Base-by-base conservation (phyloP, 2,113 vertebrate genomes). In the Clarias macrocephalus region DNA sequence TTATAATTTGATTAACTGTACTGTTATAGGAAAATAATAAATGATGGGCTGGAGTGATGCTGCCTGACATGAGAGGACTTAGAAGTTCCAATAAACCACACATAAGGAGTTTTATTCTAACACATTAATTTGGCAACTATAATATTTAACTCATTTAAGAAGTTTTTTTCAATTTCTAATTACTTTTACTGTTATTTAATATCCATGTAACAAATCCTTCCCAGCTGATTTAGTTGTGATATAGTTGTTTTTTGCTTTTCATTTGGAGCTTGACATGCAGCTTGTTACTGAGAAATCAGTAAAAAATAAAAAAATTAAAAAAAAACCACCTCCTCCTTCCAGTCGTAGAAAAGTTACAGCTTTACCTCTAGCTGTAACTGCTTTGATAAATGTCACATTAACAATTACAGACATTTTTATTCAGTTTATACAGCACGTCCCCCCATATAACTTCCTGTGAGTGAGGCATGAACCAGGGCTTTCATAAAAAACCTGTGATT, bases 321-420 rank as follows among this genome's bases (percentile, higher is more conserved):
- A 48, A 42, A 42, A 48, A 48, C 6, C 42, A 48, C 16, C 33
- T 21, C 37, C n/a, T 52, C 23, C 75, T 54, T 77, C 75, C 25
- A 1, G 23, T 79, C 0, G 15, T 18, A 25, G 48, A 23, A 28
- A 18, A 28, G 75, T 79, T 79, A n/a, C 25, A 56, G n/a, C 25
- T 72, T 72, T 72, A 72, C 30, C 18, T 77, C 16, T 77, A 9
- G 48, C 19, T 52, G 19, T 75, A 54, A 13, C 73, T n/a, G 25
- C 48, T 77, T n/a, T 13, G 48, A 54, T 16, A 77, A 77, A 77
- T 56, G 52, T 77, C 75, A 77, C 48, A 77, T 56, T 77, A 77
- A 25, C 23, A 56, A 28, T 77, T 77, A n/a, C 42, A 25, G 2
- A 76, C 28, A 33, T 30, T 52, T 76, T 76, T n/a, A 28, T 18